Evolutionary conservation across 2,797 vertebrate genomes (phyloP), one percentile per base, ranked within the genome.

Genomic region (Phoeniculus purpureus): DNA sequence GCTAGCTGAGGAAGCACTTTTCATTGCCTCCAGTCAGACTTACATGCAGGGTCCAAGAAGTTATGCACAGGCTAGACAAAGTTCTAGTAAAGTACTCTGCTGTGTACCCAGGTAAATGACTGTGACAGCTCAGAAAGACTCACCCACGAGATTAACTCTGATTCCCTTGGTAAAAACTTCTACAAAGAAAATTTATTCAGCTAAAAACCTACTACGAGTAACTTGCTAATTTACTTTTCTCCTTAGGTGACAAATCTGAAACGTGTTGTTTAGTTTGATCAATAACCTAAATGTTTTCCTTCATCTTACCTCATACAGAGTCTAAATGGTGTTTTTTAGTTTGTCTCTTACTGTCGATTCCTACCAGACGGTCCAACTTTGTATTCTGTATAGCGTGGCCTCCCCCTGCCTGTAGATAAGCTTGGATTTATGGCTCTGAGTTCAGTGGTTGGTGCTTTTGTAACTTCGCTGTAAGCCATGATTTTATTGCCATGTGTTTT

Each of bases 401-500:
- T 97, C 16, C 3, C 80, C 40, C 95, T 92, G 94, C 85, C 95
- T 95, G 96, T 97, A 97, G 84, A 96, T 96, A 96, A 87, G 95
- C 93, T 96, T 94, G 86, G 94, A 93, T 78, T 95, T 97, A 96
- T 86, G 93, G 92, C 95, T 96, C 45, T 32, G 89, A 96, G 91
- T 96, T 96, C 81, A 40, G 91, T 96, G 93, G 93, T 81, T 50
- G 90, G 67, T 96, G 95, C 76, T 97, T 97, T 97, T 96, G 97
- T 97, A 97, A 95, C 91, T 96, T 96, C 96, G 96, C 97, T 95
- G 92, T 97, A 96, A 95, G 81, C 96, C 95, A 97, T 95, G 94
- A 96, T 94, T 96, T 97, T 96, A 96, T 94, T 92, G 92, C 97
- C 91, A 95, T 96, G 94, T 96, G 89, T 96, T 97, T 96, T 97